A percentile compares a stretch with the other conserved stretches of the same genome.
phyloP scores from a whole-genome alignment of 1,140 invertebrate genomes.

The Drosophila bipectinata region DNA sequence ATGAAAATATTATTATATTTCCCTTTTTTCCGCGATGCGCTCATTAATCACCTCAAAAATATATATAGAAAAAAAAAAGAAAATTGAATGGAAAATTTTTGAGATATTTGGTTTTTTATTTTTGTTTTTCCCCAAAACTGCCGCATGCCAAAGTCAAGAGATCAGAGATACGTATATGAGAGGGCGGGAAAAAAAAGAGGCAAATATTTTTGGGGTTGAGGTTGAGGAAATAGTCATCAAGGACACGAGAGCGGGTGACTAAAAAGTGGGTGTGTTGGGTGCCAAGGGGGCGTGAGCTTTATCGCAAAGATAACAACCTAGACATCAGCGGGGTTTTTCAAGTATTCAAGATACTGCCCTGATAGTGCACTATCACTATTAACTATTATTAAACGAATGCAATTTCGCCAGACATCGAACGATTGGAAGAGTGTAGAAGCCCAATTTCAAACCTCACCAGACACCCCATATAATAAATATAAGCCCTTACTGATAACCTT shows the following conservation, averaged over 20 bases:
- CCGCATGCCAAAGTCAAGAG: slow-evolving; percentile 39
- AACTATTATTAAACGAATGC: slow-evolving; percentile 6
- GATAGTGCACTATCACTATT: slow-evolving; percentile 4
- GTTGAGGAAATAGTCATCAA: background rate
- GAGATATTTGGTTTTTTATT: slow-evolving; percentile 14
- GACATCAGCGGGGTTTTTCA: slow-evolving; percentile 20
- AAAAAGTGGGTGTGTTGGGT: slow-evolving; percentile 33
- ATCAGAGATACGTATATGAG: slow-evolving; percentile 23
- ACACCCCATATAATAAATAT: background rate
- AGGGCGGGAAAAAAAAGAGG: background rate
- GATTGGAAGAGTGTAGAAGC: background rate
- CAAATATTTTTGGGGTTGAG: background rate
- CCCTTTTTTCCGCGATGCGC: slow-evolving; percentile 31
- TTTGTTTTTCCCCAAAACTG: slow-evolving; percentile 24
- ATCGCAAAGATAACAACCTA: slow-evolving; percentile 25
- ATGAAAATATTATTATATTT: slow-evolving; percentile 44
- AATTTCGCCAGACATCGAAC: background rate
- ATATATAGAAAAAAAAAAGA: slow-evolving; percentile 4
- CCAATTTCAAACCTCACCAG: background rate
- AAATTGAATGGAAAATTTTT: slow-evolving; percentile 65
- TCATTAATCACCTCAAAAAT: slow-evolving; percentile 51
- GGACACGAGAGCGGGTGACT: background rate
- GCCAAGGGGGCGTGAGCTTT: slow-evolving; percentile 36
- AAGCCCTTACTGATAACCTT: background rate
- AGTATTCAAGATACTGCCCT: slow-evolving; percentile 1